phyloP scores from a whole-genome alignment of 2,888 invertebrate genomes.

The Monoplex corrugatus region DNA sequence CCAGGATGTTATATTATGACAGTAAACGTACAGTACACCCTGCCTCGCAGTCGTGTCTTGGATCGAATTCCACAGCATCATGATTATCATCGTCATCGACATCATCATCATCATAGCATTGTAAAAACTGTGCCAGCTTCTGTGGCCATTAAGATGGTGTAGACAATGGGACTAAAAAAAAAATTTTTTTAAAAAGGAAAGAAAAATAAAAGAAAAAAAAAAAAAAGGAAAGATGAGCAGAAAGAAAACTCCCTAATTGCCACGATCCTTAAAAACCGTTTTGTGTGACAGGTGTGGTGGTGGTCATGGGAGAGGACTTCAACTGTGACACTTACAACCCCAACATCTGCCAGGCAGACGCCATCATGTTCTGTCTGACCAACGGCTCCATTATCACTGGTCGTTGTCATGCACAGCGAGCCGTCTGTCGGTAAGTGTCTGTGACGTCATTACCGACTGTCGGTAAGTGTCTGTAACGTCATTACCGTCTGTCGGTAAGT shows the following conservation, averaged over 20 bases:
- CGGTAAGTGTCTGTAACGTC: too few species aligned
- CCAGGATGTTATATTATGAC: too few species aligned
- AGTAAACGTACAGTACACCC: too few species aligned
- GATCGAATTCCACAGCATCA: too few species aligned
- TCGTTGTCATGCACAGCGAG: conserved; percentile 35
- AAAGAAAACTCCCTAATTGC: too few species aligned
- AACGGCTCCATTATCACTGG: conserved; percentile 45
- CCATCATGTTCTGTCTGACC: conserved; percentile 37
- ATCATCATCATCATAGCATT: too few species aligned
- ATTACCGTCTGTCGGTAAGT: too few species aligned
- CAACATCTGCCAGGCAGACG: conserved; percentile 33
- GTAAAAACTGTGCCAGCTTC: neutral
- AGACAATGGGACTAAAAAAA: neutral
- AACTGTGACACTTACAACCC: conserved; percentile 35
- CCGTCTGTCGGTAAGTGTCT: conserved; percentile 38
- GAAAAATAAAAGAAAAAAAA: too few species aligned
- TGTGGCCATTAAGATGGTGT: neutral
- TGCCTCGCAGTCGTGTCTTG: too few species aligned
- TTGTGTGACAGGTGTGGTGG: neutral
- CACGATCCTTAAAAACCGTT: neutral
- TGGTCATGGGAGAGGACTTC: conserved; percentile 38
- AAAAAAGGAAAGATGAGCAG: too few species aligned
- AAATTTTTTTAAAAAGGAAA: neutral
- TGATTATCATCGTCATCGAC: too few species aligned
- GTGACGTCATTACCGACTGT: too few species aligned